Evolutionary conservation across 2,113 vertebrate genomes (phyloP).

Genomic region (Hippocampus abdominalis): DNA sequence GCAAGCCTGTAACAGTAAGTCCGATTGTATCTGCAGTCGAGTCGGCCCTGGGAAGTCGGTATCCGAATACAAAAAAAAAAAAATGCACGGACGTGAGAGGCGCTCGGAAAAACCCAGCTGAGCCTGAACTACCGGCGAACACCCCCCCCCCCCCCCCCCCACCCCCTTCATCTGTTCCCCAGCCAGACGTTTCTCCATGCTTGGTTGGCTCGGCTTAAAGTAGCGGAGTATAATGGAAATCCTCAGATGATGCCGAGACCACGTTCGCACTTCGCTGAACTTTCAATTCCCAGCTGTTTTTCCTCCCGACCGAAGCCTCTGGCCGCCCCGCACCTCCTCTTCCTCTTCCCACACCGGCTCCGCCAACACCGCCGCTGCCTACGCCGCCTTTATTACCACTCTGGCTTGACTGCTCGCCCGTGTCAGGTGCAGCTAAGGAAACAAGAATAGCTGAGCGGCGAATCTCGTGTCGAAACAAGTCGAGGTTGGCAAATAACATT

Average conservation of each 20-base stretch:
- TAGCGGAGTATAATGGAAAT: slow-evolving; percentile 63
- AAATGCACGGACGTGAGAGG: slow-evolving; percentile 2
- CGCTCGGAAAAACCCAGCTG: slow-evolving; percentile 27
- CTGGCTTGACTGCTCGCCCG: slow-evolving; percentile 38
- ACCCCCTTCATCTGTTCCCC: not conserved
- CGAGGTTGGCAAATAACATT: not conserved
- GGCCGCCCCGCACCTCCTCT: slow-evolving; percentile 26
- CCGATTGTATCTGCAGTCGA: not conserved
- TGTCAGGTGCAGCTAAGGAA: slow-evolving; percentile 39
- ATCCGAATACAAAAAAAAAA: not conserved
- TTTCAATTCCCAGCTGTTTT: slow-evolving; percentile 55
- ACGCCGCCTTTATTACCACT: slow-evolving; percentile 32
- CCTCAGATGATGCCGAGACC: slow-evolving; percentile 50
- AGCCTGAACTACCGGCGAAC: slow-evolving; percentile 19
- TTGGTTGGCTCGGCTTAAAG: slow-evolving; percentile 56
- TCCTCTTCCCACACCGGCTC: slow-evolving; percentile 21
- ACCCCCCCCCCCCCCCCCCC: not conserved
- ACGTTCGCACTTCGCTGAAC: slow-evolving; percentile 45
- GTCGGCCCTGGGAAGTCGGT: not conserved
- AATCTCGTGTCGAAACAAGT: slow-evolving; percentile 19
- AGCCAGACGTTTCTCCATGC: slow-evolving; percentile 47
- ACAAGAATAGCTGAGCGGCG: slow-evolving; percentile 35
- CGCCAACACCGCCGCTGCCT: not conserved
- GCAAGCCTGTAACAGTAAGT: not conserved
- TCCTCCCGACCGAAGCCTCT: slow-evolving; percentile 13